Evolutionary conservation across 2,113 vertebrate genomes (phyloP).

Genomic region (Eira barbara): DNA sequence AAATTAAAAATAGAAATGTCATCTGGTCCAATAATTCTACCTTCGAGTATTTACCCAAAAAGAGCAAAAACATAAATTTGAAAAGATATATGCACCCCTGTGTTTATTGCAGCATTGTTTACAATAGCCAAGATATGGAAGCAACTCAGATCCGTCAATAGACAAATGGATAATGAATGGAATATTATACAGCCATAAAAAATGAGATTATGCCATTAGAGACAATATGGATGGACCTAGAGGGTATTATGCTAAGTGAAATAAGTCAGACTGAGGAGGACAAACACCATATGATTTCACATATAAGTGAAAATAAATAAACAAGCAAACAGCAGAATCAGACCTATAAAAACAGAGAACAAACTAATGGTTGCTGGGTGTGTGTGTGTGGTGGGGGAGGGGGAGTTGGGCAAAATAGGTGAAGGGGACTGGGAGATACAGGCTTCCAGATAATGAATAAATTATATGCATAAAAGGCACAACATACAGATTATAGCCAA

Average conservation of each 20-base stretch:
- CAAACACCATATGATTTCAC: neutral
- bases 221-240: neutral
- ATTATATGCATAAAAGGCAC: neutral
- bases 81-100: neutral
- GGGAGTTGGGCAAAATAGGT: neutral
- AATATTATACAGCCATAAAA: neutral
- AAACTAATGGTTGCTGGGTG: neutral
- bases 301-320: neutral
- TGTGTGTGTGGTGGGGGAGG: no score
- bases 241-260: neutral
- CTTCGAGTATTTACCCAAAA: neutral
- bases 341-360: neutral
- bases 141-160: neutral
- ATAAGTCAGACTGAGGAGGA: neutral
- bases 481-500: neutral
- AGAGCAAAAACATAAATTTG: neutral
- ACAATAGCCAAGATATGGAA: neutral
- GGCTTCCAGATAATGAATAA: neutral
- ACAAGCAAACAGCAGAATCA: neutral
- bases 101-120: neutral
- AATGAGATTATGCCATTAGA: neutral
- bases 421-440: neutral
- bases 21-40: neutral
- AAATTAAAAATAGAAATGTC: neutral
- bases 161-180: neutral